Conservation (phyloP, 2,113 vertebrate genomes). For the Nanger granti region DNA sequence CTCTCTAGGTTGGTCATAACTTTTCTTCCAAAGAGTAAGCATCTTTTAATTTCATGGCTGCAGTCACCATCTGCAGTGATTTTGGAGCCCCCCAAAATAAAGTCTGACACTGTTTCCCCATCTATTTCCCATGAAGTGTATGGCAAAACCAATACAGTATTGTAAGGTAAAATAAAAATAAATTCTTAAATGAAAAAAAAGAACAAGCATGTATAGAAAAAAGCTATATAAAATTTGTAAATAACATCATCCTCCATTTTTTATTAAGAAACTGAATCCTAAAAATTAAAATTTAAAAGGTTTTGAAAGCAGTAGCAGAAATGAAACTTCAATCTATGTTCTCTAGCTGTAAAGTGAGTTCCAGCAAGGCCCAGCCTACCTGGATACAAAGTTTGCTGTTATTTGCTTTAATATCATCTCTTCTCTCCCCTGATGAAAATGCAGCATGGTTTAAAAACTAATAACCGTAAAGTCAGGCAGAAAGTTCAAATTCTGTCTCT, state of each 20-base stretch:
- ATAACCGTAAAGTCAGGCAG: neutral
- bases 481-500: neutral
- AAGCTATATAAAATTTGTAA: neutral
- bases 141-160: too few species aligned
- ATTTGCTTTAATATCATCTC: neutral
- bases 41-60: too few species aligned
- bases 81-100: too few species aligned
- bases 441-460: neutral
- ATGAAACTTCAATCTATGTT: neutral
- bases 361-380: neutral
- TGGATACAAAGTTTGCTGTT: neutral
- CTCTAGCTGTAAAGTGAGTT: neutral
- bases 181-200: neutral
- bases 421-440: neutral
- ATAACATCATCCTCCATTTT: neutral
- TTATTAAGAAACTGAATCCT: neutral
- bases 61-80: too few species aligned
- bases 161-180: too few species aligned
- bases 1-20: too few species aligned
- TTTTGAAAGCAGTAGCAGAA: neutral
- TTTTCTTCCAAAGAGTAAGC: too few species aligned
- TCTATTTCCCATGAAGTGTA: too few species aligned
- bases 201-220: neutral
- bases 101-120: too few species aligned
- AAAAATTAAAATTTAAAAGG: neutral